These are phyloP conservation scores for Mesoligia furuncula DNA, from an alignment of 2,888 invertebrate species.

Conservation along the genomic window DNA sequence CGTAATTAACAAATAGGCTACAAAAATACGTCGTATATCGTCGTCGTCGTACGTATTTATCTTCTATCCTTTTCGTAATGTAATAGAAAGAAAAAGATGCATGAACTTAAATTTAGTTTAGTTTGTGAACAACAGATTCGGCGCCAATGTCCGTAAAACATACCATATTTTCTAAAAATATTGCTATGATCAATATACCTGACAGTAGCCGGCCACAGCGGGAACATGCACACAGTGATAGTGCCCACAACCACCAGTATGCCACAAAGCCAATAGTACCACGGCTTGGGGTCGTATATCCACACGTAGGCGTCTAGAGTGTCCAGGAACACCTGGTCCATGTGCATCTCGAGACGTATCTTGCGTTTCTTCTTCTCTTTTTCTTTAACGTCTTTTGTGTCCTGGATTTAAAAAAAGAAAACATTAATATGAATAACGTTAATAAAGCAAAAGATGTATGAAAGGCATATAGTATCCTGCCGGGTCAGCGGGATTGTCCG, in stretches of 20 bases:
- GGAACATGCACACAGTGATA: slow-evolving; percentile 98
- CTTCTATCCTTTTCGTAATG: too few relatives aligned
- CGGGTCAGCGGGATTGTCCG: too few relatives aligned
- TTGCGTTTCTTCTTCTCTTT: slow-evolving; percentile 95
- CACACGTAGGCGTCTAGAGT: slow-evolving; percentile 98
- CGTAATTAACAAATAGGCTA: too few relatives aligned
- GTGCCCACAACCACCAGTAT: slow-evolving; percentile 96
- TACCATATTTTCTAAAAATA: too few relatives aligned
- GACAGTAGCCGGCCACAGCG: slow-evolving; percentile 99
- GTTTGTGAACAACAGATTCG: too few relatives aligned
- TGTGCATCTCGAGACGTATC: slow-evolving; percentile 99
- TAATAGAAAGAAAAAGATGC: too few relatives aligned
- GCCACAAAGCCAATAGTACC: slow-evolving; percentile 98
- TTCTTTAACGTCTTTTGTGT: slow-evolving; percentile 81
- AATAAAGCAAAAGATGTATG: neutral
- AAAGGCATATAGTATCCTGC: too few relatives aligned
- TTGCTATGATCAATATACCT: slow-evolving; percentile 83
- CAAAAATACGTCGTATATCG: too few relatives aligned
- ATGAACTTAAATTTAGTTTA: too few relatives aligned
- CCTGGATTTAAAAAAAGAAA: slow-evolving; percentile 67
- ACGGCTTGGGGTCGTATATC: slow-evolving; percentile 99
- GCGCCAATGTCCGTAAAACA: too few relatives aligned
- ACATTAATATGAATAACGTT: neutral
- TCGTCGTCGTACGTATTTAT: too few relatives aligned
- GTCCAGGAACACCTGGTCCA: slow-evolving; percentile 98